Conservation (phyloP, 2,113 vertebrate species). For the Hypomesus transpacificus region DNA sequence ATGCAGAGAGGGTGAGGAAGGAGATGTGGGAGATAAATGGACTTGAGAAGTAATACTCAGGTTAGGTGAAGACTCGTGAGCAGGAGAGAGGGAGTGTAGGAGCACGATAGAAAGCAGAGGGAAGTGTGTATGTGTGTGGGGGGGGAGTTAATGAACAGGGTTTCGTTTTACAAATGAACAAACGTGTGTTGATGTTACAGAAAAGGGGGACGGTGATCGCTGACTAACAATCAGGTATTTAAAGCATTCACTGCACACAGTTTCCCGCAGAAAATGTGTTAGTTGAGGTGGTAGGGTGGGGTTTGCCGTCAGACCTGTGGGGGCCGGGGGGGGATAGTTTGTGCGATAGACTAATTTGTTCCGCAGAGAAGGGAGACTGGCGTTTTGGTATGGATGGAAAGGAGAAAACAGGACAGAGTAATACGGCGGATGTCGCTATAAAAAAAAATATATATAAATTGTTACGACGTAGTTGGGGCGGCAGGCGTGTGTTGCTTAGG, state of each 20-base stretch:
- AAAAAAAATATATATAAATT: no score
- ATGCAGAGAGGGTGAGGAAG: neutral
- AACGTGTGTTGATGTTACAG: neutral
- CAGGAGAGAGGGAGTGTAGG: neutral
- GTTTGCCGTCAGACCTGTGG: no score
- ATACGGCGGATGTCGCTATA: no score
- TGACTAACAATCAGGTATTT: constrained; percentile 11
- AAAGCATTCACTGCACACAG: constrained; percentile 22
- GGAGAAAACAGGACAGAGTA: no score
- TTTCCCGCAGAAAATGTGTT: no score
- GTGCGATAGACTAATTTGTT: no score
- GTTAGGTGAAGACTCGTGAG: neutral
- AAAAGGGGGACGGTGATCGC: neutral
- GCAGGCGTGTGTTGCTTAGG: no score
- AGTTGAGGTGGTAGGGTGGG: no score
- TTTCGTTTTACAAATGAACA: neutral
- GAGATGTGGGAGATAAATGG: neutral
- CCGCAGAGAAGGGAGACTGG: no score
- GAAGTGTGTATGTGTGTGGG: neutral
- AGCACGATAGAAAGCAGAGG: neutral
- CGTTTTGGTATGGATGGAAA: no score
- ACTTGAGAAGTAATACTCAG: neutral
- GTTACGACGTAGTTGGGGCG: no score
- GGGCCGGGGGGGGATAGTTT: no score
- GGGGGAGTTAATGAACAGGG: neutral